Conservation (phyloP, 2,113 vertebrate species). For the Chauna torquata region DNA sequence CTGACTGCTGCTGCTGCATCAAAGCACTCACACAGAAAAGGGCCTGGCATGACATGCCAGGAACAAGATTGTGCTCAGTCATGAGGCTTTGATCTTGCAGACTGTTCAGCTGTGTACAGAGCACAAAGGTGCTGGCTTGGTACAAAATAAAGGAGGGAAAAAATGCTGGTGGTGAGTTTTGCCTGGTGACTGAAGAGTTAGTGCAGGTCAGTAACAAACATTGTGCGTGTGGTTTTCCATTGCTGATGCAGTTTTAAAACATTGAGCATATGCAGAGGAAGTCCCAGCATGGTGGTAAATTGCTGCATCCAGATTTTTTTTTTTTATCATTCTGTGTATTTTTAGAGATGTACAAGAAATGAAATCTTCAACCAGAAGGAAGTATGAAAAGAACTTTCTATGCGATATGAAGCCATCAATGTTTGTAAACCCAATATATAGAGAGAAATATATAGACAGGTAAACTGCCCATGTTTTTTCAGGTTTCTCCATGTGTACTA, state of each 20-base stretch:
- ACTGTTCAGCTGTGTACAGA: not conserved
- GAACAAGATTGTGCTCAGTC: constrained; percentile 40
- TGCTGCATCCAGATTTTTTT: not conserved
- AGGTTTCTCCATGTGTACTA: not conserved
- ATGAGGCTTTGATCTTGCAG: constrained; percentile 50
- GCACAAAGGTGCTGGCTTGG: not conserved
- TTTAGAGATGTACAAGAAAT: constrained; percentile 54
- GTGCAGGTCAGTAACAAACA: not conserved
- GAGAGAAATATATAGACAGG: not conserved
- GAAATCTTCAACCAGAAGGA: constrained; percentile 24
- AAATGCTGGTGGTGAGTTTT: not conserved
- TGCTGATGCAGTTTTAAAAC: constrained; percentile 21
- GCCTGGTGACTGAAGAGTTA: not conserved
- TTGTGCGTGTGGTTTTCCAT: not conserved
- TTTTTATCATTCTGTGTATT: not conserved
- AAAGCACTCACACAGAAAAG: constrained; percentile 30
- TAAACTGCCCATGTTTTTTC: not conserved
- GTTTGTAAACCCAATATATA: not conserved
- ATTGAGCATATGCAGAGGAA: constrained; percentile 33
- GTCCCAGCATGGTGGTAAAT: not conserved
- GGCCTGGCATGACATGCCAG: constrained; percentile 35
- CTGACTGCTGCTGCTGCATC: constrained; percentile 13
- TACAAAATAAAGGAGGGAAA: not conserved
- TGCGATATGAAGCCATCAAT: not conserved
- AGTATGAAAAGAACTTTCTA: constrained; percentile 12